Percentiles rank a stretch among this genome's conserved stretches.
Conservation (phyloP, 2,888 invertebrate genomes). For the Megastigmus dorsalis region DNA sequence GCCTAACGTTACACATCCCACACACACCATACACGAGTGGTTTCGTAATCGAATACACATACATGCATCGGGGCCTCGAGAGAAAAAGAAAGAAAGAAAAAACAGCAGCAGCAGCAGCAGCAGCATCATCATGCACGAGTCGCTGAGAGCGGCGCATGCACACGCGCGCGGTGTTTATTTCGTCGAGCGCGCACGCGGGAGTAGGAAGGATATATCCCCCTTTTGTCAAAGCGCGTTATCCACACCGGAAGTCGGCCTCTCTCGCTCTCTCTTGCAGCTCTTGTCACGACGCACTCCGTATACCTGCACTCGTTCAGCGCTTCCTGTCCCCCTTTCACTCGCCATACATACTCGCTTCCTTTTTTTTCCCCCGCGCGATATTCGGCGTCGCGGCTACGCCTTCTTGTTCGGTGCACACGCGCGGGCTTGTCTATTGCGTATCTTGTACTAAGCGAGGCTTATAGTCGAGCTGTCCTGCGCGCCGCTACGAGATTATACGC, state of each 20-base stretch:
- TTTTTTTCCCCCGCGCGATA: constrained; percentile 35
- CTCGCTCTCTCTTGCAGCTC: too few relatives aligned
- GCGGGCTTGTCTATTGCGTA: not conserved
- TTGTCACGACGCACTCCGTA: too few relatives aligned
- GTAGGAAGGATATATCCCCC: constrained; percentile 65
- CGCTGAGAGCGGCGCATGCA: not conserved
- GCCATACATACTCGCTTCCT: too few relatives aligned
- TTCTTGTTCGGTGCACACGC: not conserved
- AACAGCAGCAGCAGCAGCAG: too few relatives aligned
- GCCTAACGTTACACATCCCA: too few relatives aligned
- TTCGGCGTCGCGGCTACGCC: constrained; percentile 9
- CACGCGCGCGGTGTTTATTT: constrained; percentile 59
- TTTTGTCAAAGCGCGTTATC: constrained; percentile 68
- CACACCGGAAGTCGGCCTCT: constrained; percentile 69
- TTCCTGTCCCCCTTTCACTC: constrained; percentile 62
- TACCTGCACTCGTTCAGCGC: constrained; percentile 66
- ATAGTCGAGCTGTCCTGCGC: not conserved
- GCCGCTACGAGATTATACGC: not conserved
- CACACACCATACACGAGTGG: too few relatives aligned
- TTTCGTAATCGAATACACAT: too few relatives aligned
- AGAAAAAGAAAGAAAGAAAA: too few relatives aligned
- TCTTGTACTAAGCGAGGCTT: not conserved
- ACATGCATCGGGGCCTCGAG: too few relatives aligned
- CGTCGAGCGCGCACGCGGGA: constrained; percentile 58
- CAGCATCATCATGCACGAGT: too few relatives aligned